These are phyloP conservation scores for Sebastes jordani DNA, from an alignment of 2,797 vertebrate species.

Conservation along the genomic window DNA sequence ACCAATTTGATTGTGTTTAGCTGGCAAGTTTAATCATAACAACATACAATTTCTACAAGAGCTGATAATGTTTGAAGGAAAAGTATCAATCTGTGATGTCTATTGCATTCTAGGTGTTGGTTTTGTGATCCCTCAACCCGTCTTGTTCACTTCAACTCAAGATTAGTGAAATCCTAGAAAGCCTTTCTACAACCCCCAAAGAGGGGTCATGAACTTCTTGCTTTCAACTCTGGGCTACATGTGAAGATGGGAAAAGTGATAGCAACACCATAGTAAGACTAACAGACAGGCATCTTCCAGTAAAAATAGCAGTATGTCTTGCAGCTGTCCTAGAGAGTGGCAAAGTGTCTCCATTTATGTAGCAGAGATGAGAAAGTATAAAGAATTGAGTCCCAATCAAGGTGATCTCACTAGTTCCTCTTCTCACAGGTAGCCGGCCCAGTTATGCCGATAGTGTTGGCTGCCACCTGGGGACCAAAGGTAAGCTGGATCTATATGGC, in stretches of 20 bases:
- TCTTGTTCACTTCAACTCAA: background rate
- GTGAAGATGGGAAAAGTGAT: background rate
- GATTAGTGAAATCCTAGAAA: conserved; percentile 9
- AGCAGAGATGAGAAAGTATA: background rate
- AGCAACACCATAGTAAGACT: background rate
- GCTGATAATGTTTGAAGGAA: background rate
- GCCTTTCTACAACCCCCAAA: conserved; percentile 1
- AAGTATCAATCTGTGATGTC: background rate
- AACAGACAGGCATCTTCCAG: background rate
- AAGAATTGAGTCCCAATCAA: no score
- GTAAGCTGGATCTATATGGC: background rate
- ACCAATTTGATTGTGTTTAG: background rate
- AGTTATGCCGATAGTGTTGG: background rate
- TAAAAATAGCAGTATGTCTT: background rate
- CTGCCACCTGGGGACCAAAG: background rate
- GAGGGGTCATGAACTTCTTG: background rate
- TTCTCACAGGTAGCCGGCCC: background rate
- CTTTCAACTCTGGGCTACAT: background rate
- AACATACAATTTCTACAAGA: background rate
- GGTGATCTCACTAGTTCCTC: background rate
- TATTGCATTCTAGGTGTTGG: background rate
- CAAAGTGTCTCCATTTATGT: background rate
- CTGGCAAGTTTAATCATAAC: background rate
- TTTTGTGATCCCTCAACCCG: background rate
- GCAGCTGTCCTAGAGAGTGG: background rate